phyloP scores from a whole-genome alignment of 2,113 vertebrate genomes.

The Heptranchias perlo region DNA sequence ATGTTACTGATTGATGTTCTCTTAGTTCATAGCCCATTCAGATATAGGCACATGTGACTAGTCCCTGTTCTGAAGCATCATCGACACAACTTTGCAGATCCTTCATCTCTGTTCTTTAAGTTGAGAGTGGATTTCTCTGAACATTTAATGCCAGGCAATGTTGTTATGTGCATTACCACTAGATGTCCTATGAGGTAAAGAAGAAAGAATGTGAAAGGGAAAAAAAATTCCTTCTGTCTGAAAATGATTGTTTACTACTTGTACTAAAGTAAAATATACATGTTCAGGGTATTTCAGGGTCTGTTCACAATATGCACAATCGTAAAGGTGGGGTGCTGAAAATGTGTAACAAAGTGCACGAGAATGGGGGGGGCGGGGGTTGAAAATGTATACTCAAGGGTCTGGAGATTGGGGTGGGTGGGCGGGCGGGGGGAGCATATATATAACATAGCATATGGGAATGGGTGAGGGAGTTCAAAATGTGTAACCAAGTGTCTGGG shows the following conservation, averaged over 20 bases:
- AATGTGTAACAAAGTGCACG: not conserved
- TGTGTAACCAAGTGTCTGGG: not conserved
- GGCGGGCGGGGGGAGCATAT: not conserved
- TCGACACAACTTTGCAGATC: not conserved
- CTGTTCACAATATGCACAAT: not conserved
- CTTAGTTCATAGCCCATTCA: not conserved
- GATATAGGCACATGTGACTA: not conserved
- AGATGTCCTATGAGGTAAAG: conserved; percentile 57
- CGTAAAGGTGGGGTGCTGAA: not conserved
- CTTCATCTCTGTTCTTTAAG: not conserved
- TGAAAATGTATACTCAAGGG: not conserved
- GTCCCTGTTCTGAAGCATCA: not conserved
- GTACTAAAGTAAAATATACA: not conserved
- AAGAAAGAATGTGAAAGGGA: conserved; percentile 25
- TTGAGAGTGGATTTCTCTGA: not conserved
- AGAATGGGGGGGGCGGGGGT: not conserved
- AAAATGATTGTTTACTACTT: not conserved
- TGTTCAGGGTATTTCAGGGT: not conserved
- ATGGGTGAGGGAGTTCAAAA: not conserved
- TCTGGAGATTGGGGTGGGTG: not conserved
- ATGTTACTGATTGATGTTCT: not conserved
- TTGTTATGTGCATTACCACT: conserved; percentile 48
- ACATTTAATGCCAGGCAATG: conserved; percentile 34
- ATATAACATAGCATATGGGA: not conserved
- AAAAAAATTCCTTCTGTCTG: not conserved